Evolutionary conservation across 2,113 vertebrate species (phyloP).

Genomic region (Phyllostomus discolor): DNA sequence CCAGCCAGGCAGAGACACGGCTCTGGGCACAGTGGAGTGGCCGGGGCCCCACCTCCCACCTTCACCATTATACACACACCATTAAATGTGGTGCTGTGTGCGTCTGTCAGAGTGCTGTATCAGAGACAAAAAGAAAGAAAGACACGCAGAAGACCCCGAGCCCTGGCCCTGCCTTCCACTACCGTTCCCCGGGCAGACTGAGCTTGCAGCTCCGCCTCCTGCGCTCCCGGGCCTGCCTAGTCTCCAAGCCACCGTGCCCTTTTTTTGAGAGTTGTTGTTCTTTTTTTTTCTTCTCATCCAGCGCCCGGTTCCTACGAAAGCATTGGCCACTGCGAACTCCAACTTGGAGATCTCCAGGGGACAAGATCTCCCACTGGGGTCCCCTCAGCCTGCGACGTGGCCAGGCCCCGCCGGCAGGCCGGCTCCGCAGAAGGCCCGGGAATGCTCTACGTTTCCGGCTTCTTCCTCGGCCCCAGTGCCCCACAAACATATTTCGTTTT

Average conservation of each 20-base stretch:
- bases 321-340: background rate
- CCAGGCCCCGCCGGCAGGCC: background rate
- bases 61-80: background rate
- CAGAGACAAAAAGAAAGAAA: background rate
- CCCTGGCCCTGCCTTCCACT: background rate
- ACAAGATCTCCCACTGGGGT: background rate
- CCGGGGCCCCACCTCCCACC: background rate
- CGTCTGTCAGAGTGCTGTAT: background rate
- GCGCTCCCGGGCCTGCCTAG: rapidly evolving
- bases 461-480: background rate
- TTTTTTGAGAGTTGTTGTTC: background rate
- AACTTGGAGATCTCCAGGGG: background rate
- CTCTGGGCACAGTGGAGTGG: background rate
- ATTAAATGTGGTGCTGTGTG: background rate
- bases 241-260: rapidly evolving
- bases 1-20: background rate
- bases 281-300: background rate
- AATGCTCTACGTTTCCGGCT: background rate
- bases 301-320: background rate
- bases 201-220: background rate
- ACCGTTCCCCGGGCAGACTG: no score
- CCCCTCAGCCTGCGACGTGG: rapidly evolving
- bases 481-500: constrained; percentile 7
- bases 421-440: rapidly evolving
- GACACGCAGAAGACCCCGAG: background rate